A percentile compares a stretch with the other conserved stretches of the same genome.
These are phyloP conservation scores for Enteromius radiatus DNA, from an alignment of 2,797 vertebrate genomes.

Conservation along the genomic window DNA sequence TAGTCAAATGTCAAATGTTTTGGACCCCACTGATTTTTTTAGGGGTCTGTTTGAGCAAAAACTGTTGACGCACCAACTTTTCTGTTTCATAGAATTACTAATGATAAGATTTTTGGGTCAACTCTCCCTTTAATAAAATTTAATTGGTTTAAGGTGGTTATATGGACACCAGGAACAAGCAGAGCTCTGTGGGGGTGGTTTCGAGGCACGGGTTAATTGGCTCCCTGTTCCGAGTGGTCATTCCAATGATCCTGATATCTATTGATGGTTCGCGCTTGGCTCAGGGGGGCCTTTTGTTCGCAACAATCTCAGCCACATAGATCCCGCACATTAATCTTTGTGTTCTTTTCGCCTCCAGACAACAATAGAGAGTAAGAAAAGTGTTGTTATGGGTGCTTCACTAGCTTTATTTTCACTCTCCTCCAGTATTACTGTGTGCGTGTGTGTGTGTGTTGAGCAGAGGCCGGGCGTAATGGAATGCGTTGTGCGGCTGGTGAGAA, in stretches of 20 bases:
- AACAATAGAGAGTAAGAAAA: slow-evolving; percentile 67
- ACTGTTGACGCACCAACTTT: background rate
- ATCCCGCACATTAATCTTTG: slow-evolving; percentile 65
- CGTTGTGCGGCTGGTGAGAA: slow-evolving; percentile 60
- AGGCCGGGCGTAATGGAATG: slow-evolving; percentile 62
- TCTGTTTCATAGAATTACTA: background rate
- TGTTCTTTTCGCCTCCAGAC: slow-evolving; percentile 66
- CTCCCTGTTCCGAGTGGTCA: slow-evolving; percentile 57
- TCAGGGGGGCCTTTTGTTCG: slow-evolving; percentile 49
- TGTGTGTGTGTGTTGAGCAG: slow-evolving; percentile 18
- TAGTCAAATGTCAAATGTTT: background rate
- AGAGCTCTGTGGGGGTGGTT: slow-evolving; percentile 1
- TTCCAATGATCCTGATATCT: slow-evolving; percentile 64
- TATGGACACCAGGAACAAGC: background rate
- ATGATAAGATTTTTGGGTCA: background rate
- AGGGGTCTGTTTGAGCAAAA: background rate
- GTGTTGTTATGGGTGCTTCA: slow-evolving; percentile 66
- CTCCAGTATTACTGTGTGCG: slow-evolving; percentile 35
- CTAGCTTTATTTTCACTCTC: slow-evolving; percentile 55
- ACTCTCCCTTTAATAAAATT: slow-evolving; percentile 41
- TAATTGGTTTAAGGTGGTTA: slow-evolving; percentile 6
- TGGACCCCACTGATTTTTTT: background rate
- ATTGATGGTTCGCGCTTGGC: slow-evolving; percentile 59
- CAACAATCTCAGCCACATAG: slow-evolving; percentile 35
- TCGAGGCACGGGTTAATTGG: slow-evolving; percentile 59